Conservation (phyloP, 2,113 vertebrate genomes). For the Hemiprocne comata region DNA sequence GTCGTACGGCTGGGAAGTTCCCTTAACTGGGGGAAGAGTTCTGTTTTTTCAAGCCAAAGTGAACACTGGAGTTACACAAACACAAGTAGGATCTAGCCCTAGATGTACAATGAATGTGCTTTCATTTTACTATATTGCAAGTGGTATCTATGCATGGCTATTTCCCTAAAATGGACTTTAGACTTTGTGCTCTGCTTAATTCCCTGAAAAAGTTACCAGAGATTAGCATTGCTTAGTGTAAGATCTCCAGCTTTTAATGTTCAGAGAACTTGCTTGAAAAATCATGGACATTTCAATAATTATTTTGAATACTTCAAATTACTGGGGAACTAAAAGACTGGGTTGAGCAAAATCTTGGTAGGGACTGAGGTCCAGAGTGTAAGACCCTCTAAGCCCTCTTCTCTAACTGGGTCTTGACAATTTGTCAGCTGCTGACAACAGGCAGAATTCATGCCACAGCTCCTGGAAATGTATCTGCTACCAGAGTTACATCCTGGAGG, state of each 20-base stretch:
- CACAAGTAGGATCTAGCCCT: neutral
- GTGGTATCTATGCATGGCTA: neutral
- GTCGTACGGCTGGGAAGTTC: neutral
- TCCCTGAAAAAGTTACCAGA: neutral
- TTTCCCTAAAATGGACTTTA: neutral
- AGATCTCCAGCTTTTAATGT: neutral
- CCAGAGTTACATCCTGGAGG: neutral
- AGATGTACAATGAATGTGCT: neutral
- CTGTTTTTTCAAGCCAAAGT: neutral
- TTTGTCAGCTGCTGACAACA: neutral
- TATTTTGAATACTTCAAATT: neutral
- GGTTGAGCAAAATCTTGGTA: neutral
- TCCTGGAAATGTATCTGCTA: neutral
- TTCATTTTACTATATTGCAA: neutral
- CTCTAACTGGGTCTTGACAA: neutral
- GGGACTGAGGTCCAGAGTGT: neutral
- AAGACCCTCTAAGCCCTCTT: neutral
- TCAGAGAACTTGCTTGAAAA: neutral
- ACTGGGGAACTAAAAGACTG: neutral
- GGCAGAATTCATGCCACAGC: neutral
- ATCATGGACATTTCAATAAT: neutral
- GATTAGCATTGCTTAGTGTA: neutral
- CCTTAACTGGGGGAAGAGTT: neutral
- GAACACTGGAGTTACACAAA: neutral
- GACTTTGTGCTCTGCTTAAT: neutral